Percentiles rank a stretch among this genome's conserved stretches.
Conservation (phyloP, 2,113 vertebrate genomes). For the Eidolon helvum region DNA sequence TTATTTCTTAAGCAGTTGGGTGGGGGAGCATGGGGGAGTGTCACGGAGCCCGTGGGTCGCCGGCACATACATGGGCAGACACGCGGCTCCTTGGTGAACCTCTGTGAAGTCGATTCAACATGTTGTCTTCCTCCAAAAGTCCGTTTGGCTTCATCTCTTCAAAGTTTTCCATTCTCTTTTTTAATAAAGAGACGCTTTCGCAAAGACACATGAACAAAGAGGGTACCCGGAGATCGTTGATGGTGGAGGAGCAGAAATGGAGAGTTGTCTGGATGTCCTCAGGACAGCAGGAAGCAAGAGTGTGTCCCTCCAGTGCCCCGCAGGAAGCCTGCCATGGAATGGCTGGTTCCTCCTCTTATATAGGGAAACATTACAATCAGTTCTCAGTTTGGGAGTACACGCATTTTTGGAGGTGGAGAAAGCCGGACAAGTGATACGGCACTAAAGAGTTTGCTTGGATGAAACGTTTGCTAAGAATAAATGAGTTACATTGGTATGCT, state of each 20-base stretch:
- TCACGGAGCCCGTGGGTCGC: neutral
- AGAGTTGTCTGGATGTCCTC: neutral
- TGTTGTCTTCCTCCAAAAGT: neutral
- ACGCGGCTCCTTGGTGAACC: neutral
- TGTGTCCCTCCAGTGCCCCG: no score
- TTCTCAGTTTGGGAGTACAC: neutral
- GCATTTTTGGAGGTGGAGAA: neutral
- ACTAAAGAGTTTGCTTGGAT: neutral
- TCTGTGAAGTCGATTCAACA: neutral
- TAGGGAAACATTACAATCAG: neutral
- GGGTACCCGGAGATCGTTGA: neutral
- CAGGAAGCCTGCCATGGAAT: neutral
- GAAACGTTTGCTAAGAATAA: neutral
- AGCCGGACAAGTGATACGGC: neutral
- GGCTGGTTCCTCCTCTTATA: no score
- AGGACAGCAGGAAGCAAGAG: neutral
- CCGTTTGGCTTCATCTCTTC: neutral
- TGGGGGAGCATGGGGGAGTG: neutral
- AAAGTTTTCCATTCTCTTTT: neutral
- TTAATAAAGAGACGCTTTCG: neutral
- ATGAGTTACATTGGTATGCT: neutral
- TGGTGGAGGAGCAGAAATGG: fast-evolving
- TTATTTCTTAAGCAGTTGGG: neutral
- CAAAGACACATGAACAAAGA: neutral
- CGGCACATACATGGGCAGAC: neutral